Percentiles rank a stretch among this genome's conserved stretches.
Evolutionary conservation across 2,797 vertebrate species (phyloP).

Genomic region (Acipenser transmontanus): DNA sequence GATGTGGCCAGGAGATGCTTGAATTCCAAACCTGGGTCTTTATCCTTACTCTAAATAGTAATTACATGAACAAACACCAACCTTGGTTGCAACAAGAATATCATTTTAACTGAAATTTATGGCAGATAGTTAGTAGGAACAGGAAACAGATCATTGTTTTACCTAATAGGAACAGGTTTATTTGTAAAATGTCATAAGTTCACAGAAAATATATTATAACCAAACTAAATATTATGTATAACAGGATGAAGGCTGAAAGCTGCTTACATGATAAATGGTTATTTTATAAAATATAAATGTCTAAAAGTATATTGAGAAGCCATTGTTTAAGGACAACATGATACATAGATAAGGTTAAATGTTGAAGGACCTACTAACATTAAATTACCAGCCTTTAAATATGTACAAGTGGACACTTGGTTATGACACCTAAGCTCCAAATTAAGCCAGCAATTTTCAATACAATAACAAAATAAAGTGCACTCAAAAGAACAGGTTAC

Average conservation of each 20-base stretch:
- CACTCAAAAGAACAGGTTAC: constrained; percentile 1
- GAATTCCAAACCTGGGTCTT: too few relatives aligned
- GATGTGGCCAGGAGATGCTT: too few relatives aligned
- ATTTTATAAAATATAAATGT: constrained; percentile 10
- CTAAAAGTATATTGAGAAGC: neutral
- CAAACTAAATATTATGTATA: neutral
- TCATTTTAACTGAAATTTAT: too few relatives aligned
- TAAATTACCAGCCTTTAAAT: constrained; percentile 21
- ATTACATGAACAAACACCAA: too few relatives aligned
- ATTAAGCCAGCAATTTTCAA: constrained; percentile 17
- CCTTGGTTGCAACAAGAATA: too few relatives aligned
- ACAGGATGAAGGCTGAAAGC: constrained; percentile 5
- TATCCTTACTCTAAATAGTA: too few relatives aligned
- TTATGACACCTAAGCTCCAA: neutral
- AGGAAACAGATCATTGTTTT: too few relatives aligned
- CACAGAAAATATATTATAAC: neutral
- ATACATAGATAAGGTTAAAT: constrained; percentile 22
- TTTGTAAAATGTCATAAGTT: too few relatives aligned
- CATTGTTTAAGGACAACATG: constrained; percentile 5
- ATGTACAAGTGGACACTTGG: constrained; percentile 17
- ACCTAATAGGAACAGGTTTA: too few relatives aligned
- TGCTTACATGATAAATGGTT: constrained; percentile 7
- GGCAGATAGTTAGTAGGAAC: too few relatives aligned
- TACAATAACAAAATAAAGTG: constrained; percentile 24
- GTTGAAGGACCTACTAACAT: constrained; percentile 14